phyloP scores from a whole-genome alignment of 2,113 vertebrate species.

The Okapia johnstoni region DNA sequence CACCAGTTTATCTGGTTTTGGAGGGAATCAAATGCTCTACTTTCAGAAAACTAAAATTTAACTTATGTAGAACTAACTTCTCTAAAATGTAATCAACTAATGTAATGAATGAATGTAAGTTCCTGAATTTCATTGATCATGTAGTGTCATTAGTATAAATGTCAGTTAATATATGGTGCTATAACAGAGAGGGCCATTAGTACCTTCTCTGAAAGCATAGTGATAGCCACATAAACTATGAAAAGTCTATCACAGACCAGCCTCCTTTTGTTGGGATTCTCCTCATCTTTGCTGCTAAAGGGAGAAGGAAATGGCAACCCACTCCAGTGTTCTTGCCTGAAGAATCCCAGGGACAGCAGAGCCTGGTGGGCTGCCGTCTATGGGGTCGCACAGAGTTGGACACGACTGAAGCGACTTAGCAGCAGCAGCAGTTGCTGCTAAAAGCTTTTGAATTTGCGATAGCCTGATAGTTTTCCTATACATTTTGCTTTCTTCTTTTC shows the following conservation, averaged over 20 bases:
- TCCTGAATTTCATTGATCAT: not conserved
- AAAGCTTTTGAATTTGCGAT: not conserved
- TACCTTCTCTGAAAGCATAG: not conserved
- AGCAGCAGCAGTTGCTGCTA: too few relatives aligned
- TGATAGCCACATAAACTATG: not conserved
- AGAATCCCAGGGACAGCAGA: too few relatives aligned
- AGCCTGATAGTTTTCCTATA: not conserved
- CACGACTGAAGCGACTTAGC: too few relatives aligned
- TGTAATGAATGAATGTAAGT: not conserved
- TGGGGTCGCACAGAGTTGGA: too few relatives aligned
- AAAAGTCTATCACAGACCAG: not conserved
- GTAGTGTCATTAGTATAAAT: not conserved
- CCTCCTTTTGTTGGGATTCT: not conserved
- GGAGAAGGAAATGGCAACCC: too few relatives aligned
- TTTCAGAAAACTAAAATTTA: conserved; percentile 28
- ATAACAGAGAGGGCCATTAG: not conserved
- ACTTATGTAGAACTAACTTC: not conserved
- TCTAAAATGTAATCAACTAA: not conserved
- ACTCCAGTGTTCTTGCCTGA: too few relatives aligned
- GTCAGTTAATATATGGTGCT: not conserved
- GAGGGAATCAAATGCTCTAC: not conserved
- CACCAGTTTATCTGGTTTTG: not conserved
- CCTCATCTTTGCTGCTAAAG: not conserved
- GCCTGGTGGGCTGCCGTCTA: too few relatives aligned
- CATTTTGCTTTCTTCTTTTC: not conserved